These are phyloP conservation scores for Ailurus styani DNA, from an alignment of 2,113 vertebrate species.

Conservation along the genomic window DNA sequence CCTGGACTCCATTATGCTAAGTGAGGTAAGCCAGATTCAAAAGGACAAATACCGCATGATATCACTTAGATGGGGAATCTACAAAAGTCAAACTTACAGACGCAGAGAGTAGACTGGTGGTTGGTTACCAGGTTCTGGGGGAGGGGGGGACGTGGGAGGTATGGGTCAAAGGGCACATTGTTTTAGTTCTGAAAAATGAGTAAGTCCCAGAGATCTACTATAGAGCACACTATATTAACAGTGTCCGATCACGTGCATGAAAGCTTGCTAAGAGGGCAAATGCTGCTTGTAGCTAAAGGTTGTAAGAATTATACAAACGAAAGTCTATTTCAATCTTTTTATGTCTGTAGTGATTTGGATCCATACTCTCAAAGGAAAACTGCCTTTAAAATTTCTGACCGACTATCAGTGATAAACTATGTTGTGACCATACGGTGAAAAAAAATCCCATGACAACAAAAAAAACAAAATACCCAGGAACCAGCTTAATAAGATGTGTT, in stretches of 20 bases:
- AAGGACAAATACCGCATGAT: neutral
- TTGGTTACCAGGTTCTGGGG: too few species aligned
- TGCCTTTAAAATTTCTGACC: neutral
- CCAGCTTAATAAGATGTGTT: neutral
- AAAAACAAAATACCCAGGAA: neutral
- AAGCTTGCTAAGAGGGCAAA: neutral
- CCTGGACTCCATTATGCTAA: neutral
- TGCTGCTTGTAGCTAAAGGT: neutral
- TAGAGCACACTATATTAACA: neutral
- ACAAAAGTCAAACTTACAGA: neutral
- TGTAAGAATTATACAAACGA: neutral
- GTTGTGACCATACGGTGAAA: neutral
- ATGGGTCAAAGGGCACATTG: neutral
- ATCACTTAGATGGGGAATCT: neutral
- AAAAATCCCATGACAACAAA: neutral
- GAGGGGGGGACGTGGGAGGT: fast-evolving
- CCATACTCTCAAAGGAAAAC: neutral
- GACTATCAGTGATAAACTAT: neutral
- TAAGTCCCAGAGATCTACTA: neutral
- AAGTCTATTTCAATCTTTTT: neutral
- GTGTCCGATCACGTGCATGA: fast-evolving
- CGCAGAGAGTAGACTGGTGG: neutral
- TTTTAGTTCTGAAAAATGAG: neutral
- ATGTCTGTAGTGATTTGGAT: neutral
- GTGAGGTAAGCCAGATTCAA: neutral